Conservation (phyloP, 2,888 invertebrate genomes). For the Acanthosepion esculentum region DNA sequence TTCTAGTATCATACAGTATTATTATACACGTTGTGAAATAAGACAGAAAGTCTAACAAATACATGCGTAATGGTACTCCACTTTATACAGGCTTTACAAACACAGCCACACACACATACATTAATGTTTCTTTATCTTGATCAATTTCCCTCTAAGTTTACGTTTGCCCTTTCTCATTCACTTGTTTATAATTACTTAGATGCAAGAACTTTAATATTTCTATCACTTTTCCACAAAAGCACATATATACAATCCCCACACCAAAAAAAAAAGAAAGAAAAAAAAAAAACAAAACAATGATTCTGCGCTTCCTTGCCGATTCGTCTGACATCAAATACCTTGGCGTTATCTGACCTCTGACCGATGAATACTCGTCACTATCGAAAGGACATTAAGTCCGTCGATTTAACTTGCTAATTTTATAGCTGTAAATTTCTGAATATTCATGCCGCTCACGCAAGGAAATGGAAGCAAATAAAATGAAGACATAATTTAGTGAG, state of each 20-base stretch:
- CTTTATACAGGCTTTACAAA: too few species aligned
- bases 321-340: background rate
- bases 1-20: too few species aligned
- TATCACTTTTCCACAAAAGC: too few species aligned
- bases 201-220: background rate
- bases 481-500: background rate
- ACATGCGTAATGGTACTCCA: too few species aligned
- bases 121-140: too few species aligned
- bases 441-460: background rate
- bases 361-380: background rate
- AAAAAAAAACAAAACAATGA: background rate
- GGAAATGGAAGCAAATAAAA: background rate
- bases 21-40: too few species aligned
- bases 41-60: too few species aligned
- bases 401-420: slow-evolving; percentile 13
- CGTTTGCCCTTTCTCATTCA: too few species aligned
- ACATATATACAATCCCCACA: background rate
- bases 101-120: too few species aligned
- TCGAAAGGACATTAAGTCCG: background rate
- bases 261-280: background rate
- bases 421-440: slow-evolving; percentile 12
- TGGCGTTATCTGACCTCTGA: background rate
- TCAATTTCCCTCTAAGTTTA: too few species aligned
- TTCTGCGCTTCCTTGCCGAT: background rate
- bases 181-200: background rate